These are phyloP conservation scores for Drosophila hydei DNA, from an alignment of 1,140 invertebrate species.

Conservation along the genomic window DNA sequence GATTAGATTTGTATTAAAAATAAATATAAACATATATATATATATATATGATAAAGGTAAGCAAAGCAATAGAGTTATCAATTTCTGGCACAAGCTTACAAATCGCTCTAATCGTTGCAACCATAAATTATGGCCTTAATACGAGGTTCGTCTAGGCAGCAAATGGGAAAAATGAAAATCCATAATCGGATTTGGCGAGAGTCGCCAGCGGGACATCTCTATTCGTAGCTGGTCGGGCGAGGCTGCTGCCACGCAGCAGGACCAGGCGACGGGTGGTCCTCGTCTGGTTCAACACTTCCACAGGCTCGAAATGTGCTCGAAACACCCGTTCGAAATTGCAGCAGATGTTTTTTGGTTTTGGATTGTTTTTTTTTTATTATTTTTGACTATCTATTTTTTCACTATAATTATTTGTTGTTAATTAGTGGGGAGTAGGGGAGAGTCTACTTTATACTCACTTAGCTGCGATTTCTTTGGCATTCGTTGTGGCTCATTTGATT, in stretches of 20 bases:
- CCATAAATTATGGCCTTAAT: constrained; percentile 77
- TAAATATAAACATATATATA: constrained; percentile 9
- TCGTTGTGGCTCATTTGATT: constrained; percentile 83
- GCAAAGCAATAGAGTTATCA: constrained; percentile 40
- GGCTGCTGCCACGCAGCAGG: constrained; percentile 66
- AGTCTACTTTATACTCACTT: constrained; percentile 15
- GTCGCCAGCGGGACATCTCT: constrained; percentile 77
- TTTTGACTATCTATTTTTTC: constrained; percentile 17
- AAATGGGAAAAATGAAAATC: constrained; percentile 39
- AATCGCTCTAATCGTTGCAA: constrained; percentile 64
- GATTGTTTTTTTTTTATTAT: constrained; percentile 26
- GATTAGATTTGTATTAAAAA: constrained; percentile 53
- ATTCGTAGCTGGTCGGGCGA: constrained; percentile 45
- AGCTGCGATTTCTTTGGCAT: constrained; percentile 37
- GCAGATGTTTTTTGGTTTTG: constrained; percentile 58
- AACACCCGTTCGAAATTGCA: constrained; percentile 44
- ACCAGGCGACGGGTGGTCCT: constrained; percentile 69
- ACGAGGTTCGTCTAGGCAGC: constrained; percentile 12
- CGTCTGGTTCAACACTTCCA: constrained; percentile 66
- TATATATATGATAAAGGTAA: constrained; percentile 2
- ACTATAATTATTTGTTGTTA: constrained; percentile 74
- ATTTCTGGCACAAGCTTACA: constrained; percentile 46
- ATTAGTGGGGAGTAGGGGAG: constrained; percentile 53
- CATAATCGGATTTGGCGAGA: constrained; percentile 73
- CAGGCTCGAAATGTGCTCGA: constrained; percentile 42